These are phyloP conservation scores for Nemoura dubitans DNA, from an alignment of 2,888 invertebrate species.

Conservation along the genomic window DNA sequence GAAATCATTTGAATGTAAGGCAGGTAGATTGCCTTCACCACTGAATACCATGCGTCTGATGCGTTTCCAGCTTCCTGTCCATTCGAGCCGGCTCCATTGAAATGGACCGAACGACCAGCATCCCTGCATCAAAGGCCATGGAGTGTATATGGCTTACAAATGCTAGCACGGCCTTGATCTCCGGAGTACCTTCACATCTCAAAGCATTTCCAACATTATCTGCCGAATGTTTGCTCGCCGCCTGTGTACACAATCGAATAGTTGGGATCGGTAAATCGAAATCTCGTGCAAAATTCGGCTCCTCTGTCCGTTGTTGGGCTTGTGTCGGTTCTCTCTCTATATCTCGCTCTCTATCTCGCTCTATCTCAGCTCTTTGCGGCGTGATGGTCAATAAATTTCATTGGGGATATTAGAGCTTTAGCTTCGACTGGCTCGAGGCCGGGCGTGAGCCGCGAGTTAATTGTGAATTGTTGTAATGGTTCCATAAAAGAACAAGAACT, in stretches of 20 bases:
- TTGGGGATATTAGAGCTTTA: not conserved
- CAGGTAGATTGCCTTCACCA: too few relatives aligned
- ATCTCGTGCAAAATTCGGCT: not conserved
- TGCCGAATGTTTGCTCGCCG: not conserved
- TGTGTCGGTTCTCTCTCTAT: not conserved
- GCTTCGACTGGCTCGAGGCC: not conserved
- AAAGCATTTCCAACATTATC: not conserved
- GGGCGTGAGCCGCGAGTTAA: not conserved
- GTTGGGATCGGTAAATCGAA: not conserved
- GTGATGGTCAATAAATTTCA: not conserved
- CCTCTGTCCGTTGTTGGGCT: not conserved
- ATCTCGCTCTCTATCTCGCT: not conserved
- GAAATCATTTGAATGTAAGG: too few relatives aligned
- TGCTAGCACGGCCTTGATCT: not conserved
- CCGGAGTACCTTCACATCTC: not conserved
- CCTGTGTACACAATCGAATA: not conserved
- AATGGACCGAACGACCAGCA: not conserved
- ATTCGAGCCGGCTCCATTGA: not conserved
- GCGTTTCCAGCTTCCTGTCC: not conserved
- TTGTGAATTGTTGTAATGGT: slow-evolving; percentile 1
- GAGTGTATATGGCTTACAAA: not conserved
- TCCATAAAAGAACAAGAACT: not conserved
- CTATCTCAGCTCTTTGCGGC: not conserved
- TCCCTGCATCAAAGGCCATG: not conserved
- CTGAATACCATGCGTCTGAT: not conserved